These are phyloP conservation scores for Pseudomyrmex flavicornis DNA, from an alignment of 1,140 invertebrate genomes.

Conservation along the genomic window DNA sequence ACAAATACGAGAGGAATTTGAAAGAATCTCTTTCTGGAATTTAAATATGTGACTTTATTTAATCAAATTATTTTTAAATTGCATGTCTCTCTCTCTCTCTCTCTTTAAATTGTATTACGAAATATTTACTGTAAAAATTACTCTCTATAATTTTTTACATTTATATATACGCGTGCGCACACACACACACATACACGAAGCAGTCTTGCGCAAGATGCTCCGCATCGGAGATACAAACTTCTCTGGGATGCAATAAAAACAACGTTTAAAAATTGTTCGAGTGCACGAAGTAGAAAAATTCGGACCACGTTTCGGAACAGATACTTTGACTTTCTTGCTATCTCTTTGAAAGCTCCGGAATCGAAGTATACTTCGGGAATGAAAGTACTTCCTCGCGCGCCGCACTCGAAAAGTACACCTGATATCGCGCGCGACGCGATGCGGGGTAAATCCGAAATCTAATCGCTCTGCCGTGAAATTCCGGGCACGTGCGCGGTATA, in stretches of 20 bases:
- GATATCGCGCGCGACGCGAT: constrained; percentile 54
- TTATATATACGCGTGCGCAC: too few species aligned
- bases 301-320: constrained; percentile 42
- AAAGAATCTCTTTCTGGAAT: neutral
- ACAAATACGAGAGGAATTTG: neutral
- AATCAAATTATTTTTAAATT: neutral
- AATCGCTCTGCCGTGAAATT: constrained; percentile 69
- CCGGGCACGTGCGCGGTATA: constrained; percentile 69
- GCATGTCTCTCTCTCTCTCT: too few species aligned
- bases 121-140: too few species aligned
- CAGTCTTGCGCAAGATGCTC: neutral
- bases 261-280: constrained; percentile 47
- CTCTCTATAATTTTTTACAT: too few species aligned
- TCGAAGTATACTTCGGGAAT: constrained; percentile 51
- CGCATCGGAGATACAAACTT: neutral
- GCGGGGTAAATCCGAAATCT: constrained; percentile 71
- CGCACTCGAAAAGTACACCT: constrained; percentile 56
- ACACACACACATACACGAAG: neutral
- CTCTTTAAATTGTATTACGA: too few species aligned
- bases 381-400: constrained; percentile 58
- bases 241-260: neutral
- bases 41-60: neutral
- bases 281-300: constrained; percentile 27
- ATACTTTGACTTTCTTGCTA: constrained; percentile 55
- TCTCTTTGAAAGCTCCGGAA: constrained; percentile 57